Conservation (phyloP, 2,888 invertebrate species). For the Dasypogon diadema region DNA sequence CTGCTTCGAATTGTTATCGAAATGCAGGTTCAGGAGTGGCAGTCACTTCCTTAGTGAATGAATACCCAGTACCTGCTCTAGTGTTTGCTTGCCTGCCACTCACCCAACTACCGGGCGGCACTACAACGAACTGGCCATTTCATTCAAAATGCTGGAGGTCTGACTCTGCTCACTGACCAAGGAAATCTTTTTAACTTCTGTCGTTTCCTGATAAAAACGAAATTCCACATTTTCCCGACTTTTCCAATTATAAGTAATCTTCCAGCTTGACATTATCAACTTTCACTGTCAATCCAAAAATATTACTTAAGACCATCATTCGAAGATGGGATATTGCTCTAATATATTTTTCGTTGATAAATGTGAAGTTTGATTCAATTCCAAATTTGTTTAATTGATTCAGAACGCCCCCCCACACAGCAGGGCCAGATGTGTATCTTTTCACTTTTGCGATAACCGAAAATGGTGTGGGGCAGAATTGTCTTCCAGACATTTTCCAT, state of each 20-base stretch:
- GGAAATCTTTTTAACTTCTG: conserved; percentile 38
- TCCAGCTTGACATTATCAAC: conserved; percentile 44
- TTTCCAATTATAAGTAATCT: conserved; percentile 49
- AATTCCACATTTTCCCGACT: conserved; percentile 49
- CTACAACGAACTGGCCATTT: neutral
- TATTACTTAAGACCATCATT: conserved; percentile 18
- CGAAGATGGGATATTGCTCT: neutral
- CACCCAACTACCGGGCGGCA: neutral
- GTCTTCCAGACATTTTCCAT: neutral
- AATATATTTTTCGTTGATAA: neutral
- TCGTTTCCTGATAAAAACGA: conserved; percentile 47
- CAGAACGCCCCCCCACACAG: neutral
- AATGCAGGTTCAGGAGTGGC: neutral
- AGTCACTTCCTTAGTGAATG: neutral
- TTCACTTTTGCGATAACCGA: no score
- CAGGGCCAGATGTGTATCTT: neutral
- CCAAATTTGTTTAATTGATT: neutral
- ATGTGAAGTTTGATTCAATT: conserved; percentile 9
- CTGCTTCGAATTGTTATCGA: neutral
- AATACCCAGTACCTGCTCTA: conserved; percentile 6
- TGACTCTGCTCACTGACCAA: conserved; percentile 24
- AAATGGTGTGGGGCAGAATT: neutral
- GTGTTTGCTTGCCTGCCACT: neutral
- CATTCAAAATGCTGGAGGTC: neutral
- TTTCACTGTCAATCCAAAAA: conserved; percentile 42